Evolutionary conservation across 2,888 invertebrate species (phyloP).

Genomic region (Lasioglossum marginatum): DNA sequence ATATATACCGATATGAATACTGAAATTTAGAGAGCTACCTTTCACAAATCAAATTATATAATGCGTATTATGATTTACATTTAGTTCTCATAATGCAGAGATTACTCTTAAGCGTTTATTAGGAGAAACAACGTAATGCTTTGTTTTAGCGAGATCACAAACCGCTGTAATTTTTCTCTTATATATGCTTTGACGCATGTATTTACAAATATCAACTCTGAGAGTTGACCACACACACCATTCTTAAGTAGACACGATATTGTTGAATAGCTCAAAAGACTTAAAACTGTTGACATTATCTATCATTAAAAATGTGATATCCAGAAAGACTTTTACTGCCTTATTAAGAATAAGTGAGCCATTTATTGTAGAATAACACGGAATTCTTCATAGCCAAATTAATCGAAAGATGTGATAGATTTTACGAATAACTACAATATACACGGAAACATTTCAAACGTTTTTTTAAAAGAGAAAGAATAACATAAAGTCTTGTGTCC

Average conservation of each 20-base stretch:
- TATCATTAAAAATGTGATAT: slow-evolving; percentile 67
- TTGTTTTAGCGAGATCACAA: slow-evolving; percentile 12
- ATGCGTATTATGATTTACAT: slow-evolving; percentile 61
- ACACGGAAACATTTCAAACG: neutral
- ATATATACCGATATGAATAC: slow-evolving; percentile 13
- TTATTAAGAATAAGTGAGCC: slow-evolving; percentile 48
- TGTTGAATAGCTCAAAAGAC: slow-evolving; percentile 53
- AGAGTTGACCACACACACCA: slow-evolving; percentile 53
- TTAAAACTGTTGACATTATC: slow-evolving; percentile 57
- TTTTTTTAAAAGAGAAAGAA: neutral
- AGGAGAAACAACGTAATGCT: slow-evolving; percentile 21
- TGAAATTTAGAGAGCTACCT: slow-evolving; percentile 18
- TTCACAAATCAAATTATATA: slow-evolving; percentile 36
- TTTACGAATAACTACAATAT: neutral
- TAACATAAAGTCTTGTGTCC: neutral
- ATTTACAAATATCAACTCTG: slow-evolving; percentile 59
- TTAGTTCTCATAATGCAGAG: slow-evolving; percentile 43
- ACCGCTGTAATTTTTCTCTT: slow-evolving; percentile 43
- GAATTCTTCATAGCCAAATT: neutral
- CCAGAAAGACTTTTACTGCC: slow-evolving; percentile 57
- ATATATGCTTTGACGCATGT: slow-evolving; percentile 54
- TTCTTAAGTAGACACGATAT: slow-evolving; percentile 45
- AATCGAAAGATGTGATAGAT: neutral
- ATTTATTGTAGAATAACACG: slow-evolving; percentile 69
- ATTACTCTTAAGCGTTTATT: slow-evolving; percentile 26